Conservation (phyloP, 2,888 invertebrate species). For the Patella pellucida region DNA sequence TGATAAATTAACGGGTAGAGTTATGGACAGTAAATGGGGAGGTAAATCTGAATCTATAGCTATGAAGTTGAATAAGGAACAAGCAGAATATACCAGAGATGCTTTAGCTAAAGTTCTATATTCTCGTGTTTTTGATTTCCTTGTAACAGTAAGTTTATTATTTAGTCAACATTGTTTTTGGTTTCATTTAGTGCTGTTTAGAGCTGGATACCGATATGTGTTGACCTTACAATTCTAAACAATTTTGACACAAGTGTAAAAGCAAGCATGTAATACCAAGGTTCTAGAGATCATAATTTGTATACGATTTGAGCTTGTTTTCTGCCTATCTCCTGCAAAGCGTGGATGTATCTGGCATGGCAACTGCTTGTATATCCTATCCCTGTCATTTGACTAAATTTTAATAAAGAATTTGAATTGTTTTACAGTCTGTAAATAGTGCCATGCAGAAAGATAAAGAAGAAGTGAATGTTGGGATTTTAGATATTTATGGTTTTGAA, state of each 20-base stretch:
- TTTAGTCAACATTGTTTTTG: too few relatives aligned
- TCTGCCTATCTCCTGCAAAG: too few relatives aligned
- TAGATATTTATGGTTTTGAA: slow-evolving; percentile 82
- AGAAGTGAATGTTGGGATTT: slow-evolving; percentile 76
- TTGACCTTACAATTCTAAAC: too few relatives aligned
- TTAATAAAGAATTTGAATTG: slow-evolving; percentile 13
- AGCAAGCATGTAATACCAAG: too few relatives aligned
- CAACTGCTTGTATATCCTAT: neutral
- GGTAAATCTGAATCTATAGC: slow-evolving; percentile 77
- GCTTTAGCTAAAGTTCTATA: slow-evolving; percentile 79
- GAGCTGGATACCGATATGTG: too few relatives aligned
- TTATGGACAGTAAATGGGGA: slow-evolving; percentile 81
- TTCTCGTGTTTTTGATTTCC: slow-evolving; percentile 77
- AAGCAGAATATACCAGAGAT: slow-evolving; percentile 78
- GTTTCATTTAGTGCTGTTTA: too few relatives aligned
- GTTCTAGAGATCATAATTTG: neutral
- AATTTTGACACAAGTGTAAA: too few relatives aligned
- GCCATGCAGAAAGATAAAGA: slow-evolving; percentile 76
- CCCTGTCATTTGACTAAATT: neutral
- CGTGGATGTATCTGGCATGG: too few relatives aligned
- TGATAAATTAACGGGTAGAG: slow-evolving; percentile 76
- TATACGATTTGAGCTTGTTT: too few relatives aligned
- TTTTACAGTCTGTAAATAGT: slow-evolving; percentile 76
- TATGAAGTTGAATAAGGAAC: slow-evolving; percentile 78
- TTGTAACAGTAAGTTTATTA: slow-evolving; percentile 72